A percentile compares a stretch with the other conserved stretches of the same genome.
phyloP scores from a whole-genome alignment of 2,113 vertebrate genomes.

The Bubo scandiacus region DNA sequence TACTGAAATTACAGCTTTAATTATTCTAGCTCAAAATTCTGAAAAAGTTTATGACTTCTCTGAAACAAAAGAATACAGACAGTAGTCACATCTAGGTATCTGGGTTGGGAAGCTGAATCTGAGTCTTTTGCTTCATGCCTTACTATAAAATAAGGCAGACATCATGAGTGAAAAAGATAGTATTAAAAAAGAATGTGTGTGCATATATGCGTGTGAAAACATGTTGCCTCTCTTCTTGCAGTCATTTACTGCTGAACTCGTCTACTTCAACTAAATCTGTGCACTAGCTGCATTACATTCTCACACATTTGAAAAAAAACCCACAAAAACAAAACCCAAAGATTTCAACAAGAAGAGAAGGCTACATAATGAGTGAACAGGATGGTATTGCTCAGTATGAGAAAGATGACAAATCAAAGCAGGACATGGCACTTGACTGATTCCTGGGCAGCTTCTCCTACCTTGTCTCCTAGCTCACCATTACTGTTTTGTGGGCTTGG shows the following conservation, averaged over 20 bases:
- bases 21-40: neutral
- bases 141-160: neutral
- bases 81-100: neutral
- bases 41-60: neutral
- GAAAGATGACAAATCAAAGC: neutral
- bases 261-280: neutral
- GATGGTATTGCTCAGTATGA: neutral
- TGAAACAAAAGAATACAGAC: neutral
- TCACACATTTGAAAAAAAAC: neutral
- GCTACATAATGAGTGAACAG: neutral
- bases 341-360: neutral
- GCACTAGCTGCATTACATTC: neutral
- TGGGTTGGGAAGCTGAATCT: neutral
- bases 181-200: neutral
- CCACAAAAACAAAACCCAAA: no score
- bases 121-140: neutral
- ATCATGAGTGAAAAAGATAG: neutral
- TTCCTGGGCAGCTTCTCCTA: neutral
- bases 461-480: neutral
- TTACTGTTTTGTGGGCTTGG: neutral
- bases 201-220: neutral
- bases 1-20: neutral
- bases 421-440: neutral
- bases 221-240: neutral
- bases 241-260: neutral